Evolutionary conservation across 2,888 invertebrate species (phyloP).

Genomic region (Stramonita haemastoma): DNA sequence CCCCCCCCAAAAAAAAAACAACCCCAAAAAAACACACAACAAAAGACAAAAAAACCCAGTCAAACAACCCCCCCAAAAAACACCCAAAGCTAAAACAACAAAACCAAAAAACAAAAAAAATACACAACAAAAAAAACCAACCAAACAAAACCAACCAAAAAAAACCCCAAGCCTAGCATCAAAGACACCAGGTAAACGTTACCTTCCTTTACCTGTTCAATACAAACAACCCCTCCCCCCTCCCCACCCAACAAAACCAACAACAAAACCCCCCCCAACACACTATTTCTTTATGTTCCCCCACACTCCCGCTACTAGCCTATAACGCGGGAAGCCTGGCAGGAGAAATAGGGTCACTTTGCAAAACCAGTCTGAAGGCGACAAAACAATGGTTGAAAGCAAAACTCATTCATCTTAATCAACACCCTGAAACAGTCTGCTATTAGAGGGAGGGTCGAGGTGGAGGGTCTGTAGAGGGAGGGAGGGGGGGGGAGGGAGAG

Average conservation of each 20-base stretch:
- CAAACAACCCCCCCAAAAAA: neutral
- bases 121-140: neutral
- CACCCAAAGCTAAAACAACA: neutral
- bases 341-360: too few species aligned
- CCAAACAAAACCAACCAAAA: neutral
- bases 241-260: too few species aligned
- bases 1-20: neutral
- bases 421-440: neutral
- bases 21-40: neutral
- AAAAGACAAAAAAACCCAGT: too few species aligned
- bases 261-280: too few species aligned
- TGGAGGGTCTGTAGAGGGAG: neutral
- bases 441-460: neutral
- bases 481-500: too few species aligned
- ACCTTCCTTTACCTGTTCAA: too few species aligned
- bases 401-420: neutral
- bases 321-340: too few species aligned
- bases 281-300: neutral
- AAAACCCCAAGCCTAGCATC: too few species aligned
- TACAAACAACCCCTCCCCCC: too few species aligned
- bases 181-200: too few species aligned
- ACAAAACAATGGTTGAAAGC: constrained; percentile 7
- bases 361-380: neutral
- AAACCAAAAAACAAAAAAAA: too few species aligned
- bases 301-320: neutral